phyloP scores from a whole-genome alignment of 2,113 vertebrate genomes.

The Perognathus longimembris region DNA sequence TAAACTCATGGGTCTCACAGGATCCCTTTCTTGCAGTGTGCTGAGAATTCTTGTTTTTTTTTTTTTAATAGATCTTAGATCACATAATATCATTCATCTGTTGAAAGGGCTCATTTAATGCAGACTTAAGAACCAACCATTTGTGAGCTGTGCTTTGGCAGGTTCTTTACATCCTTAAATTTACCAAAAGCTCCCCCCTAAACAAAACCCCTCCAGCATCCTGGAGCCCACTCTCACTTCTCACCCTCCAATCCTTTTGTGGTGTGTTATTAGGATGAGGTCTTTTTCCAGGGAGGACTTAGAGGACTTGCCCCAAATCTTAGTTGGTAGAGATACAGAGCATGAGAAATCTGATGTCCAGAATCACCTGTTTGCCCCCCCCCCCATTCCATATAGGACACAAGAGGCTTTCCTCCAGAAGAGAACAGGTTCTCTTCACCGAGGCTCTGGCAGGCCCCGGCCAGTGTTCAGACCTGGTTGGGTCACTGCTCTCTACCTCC shows the following conservation, averaged over 20 bases:
- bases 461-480: background rate
- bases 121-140: background rate
- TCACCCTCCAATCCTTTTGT: background rate
- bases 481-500: background rate
- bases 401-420: background rate
- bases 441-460: background rate
- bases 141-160: background rate
- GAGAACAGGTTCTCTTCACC: background rate
- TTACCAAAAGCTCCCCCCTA: background rate
- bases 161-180: background rate
- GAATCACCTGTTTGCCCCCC: background rate
- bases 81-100: background rate
- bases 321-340: background rate
- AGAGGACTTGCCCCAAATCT: background rate
- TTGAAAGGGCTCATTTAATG: slow-evolving; percentile 8
- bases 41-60: background rate
- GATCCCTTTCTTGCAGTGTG: background rate
- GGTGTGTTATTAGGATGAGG: background rate
- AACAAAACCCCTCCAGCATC: background rate
- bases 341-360: background rate
- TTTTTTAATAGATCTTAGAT: background rate
- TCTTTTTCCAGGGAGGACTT: background rate
- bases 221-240: background rate
- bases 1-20: background rate
- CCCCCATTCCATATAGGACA: background rate